Conservation (phyloP, 1,140 invertebrate species). For the Bombus cullumanus region DNA sequence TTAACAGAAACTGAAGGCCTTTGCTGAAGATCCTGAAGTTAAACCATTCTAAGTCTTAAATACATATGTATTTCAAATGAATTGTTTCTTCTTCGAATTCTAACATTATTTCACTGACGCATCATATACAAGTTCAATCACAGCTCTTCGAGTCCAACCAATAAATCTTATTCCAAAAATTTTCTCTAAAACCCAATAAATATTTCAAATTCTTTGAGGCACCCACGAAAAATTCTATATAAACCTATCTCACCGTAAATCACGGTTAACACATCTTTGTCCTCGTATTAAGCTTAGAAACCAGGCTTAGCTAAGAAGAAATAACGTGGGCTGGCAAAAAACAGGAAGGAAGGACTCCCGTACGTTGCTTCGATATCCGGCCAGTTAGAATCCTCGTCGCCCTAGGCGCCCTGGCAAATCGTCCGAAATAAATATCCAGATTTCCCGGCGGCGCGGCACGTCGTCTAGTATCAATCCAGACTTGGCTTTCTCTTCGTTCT, state of each 20-base stretch:
- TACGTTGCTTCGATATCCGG: conserved; percentile 45
- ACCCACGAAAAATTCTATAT: neutral
- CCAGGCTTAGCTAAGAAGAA: neutral
- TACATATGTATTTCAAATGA: no score
- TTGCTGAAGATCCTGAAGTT: no score
- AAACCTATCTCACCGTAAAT: conserved; percentile 7
- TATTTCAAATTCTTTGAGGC: neutral
- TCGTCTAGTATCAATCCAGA: conserved; percentile 48
- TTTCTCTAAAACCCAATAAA: neutral
- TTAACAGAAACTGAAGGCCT: no score
- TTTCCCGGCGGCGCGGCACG: conserved; percentile 61
- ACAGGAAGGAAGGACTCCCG: conserved; percentile 23
- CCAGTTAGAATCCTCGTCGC: conserved; percentile 30
- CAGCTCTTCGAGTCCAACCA: no score
- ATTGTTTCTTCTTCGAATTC: no score
- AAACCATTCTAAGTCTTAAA: no score
- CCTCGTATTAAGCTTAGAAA: neutral
- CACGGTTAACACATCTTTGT: conserved; percentile 10
- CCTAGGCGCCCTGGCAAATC: conserved; percentile 72
- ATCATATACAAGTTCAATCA: no score
- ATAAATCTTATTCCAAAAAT: neutral
- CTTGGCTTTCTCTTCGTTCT: conserved; percentile 1
- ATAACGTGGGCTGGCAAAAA: conserved; percentile 19
- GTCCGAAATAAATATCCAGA: conserved; percentile 78
- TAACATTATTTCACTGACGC: no score